These are phyloP conservation scores for Palaemon carinicauda DNA, from an alignment of 1,140 invertebrate genomes.

Conservation along the genomic window DNA sequence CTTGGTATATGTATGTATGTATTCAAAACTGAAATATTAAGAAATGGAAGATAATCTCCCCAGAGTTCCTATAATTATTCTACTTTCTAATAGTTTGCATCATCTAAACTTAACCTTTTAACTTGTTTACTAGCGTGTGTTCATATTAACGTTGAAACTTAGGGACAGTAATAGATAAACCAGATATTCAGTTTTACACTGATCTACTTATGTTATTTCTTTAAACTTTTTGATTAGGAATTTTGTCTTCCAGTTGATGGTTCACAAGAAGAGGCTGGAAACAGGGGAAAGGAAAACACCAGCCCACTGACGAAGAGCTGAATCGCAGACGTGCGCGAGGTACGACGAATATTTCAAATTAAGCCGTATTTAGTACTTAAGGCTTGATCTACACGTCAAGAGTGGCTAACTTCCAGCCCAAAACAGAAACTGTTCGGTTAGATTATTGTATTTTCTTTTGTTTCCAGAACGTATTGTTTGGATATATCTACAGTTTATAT, in stretches of 20 bases:
- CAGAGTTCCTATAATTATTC: too few species aligned
- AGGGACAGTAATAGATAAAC: neutral
- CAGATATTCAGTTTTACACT: neutral
- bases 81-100: too few species aligned
- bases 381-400: slow-evolving; percentile 16
- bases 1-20: too few species aligned
- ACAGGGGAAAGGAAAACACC: slow-evolving; percentile 50
- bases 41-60: too few species aligned
- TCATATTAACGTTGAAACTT: neutral
- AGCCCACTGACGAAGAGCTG: slow-evolving; percentile 49
- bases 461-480: neutral
- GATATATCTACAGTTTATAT: too few species aligned
- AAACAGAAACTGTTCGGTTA: slow-evolving; percentile 23
- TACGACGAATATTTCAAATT: slow-evolving; percentile 14
- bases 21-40: too few species aligned
- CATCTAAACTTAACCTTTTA: too few species aligned
- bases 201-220: neutral
- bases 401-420: slow-evolving; percentile 30
- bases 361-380: slow-evolving; percentile 47
- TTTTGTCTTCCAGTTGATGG: slow-evolving; percentile 42
- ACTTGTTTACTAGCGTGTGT: too few species aligned
- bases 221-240: neutral
- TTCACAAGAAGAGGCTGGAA: slow-evolving; percentile 46
- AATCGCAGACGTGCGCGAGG: slow-evolving; percentile 11
- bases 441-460: slow-evolving; percentile 24